Evolutionary conservation across 2,113 vertebrate species (phyloP), one percentile per base, ranked within the genome.

Genomic region (Pluvialis apricaria): DNA sequence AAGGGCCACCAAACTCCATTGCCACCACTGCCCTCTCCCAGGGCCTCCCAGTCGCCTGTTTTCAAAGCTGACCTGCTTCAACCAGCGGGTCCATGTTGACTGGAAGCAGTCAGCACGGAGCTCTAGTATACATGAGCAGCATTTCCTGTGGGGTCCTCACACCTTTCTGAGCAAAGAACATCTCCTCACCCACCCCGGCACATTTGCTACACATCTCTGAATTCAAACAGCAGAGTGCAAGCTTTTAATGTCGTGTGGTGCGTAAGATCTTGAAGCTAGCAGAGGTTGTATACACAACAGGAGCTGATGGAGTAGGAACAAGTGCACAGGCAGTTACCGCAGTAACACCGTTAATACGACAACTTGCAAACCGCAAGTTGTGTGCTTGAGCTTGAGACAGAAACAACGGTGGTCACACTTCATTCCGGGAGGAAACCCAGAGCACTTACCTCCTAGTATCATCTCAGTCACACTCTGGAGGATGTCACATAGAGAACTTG

Each of bases 1-100:
- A 66, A 61, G 40, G 32, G 40, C n/a, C 36, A 49, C 32, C 36
- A 24, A 81, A 16, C 11, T 81, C 45, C 45, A 21, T 6, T 0
- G 0, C 17, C 26, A 49, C 24, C 7, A 16, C 16, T 38, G 21
- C 9, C 24, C 5, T 4, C 15, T 45, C 18, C 22, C 7, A 1
- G 0, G 15, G 54, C 11, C 31, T 72, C 31, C 16, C 44, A 55
- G 17, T 61, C 2, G 1, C 45, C 10, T 66, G 15, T 16, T 71
- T 72, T 54, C 0, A 1, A 73, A 61, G 28, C 40, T 42, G 44
- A 76, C 15, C 10, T 65, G 38, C 38, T 72, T 60, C 16, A 36
- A 26, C 40, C 11, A 15, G n/a, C 21, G 29, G 69, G 55, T 36
- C 49, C 2, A 0, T 20, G 29, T 40, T 60, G 76, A 14, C 38